phyloP scores from a whole-genome alignment of 1,140 invertebrate species.

The Brachionus sp. region DNA sequence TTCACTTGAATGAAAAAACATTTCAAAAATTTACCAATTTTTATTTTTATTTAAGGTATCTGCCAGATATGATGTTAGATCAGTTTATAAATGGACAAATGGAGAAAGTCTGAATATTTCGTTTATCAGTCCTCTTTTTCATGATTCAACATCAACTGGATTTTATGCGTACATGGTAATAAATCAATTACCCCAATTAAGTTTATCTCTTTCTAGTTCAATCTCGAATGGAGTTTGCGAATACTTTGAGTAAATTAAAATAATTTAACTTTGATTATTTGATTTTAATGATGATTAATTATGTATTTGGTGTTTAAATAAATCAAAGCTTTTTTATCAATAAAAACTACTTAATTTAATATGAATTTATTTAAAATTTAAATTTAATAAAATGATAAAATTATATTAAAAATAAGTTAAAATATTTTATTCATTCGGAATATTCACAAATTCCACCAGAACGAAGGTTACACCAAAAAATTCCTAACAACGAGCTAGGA shows the following conservation, averaged over 20 bases:
- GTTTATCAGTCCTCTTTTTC: background rate
- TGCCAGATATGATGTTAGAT: background rate
- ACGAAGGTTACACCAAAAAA: background rate
- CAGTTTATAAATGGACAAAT: background rate
- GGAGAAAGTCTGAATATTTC: background rate
- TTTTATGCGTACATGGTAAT: background rate
- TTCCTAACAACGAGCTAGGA: background rate
- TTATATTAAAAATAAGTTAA: too few relatives aligned
- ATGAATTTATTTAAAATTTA: too few relatives aligned
- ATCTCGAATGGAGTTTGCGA: background rate
- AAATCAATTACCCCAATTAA: background rate
- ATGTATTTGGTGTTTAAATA: background rate
- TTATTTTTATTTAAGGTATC: background rate
- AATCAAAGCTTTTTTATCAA: background rate
- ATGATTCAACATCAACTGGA: background rate
- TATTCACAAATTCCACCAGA: background rate
- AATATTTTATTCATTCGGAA: background rate
- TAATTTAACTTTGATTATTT: background rate
- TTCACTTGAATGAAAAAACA: too few relatives aligned
- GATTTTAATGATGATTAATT: background rate
- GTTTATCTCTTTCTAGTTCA: background rate
- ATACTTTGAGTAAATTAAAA: background rate
- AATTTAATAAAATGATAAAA: too few relatives aligned
- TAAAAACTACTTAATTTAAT: too few relatives aligned
- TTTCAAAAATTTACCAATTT: too few relatives aligned